Base-by-base conservation (phyloP, 2,113 vertebrate species). In the Epinephelus cyanopodus region DNA sequence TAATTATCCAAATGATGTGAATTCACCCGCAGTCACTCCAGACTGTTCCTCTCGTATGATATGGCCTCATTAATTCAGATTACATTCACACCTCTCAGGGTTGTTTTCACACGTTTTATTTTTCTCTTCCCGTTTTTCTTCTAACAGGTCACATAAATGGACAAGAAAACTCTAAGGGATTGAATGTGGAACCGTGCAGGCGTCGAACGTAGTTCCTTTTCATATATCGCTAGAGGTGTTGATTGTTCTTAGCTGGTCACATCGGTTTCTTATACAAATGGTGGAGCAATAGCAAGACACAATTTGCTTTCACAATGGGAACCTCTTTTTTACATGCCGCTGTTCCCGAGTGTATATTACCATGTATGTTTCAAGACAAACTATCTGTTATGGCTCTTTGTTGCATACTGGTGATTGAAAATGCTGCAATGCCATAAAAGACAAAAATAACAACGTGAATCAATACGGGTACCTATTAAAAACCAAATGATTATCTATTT, bases 61-160 rank as follows among this genome's bases (percentile, higher is more conserved):
- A 79, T 70, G 74, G 89, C 92, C 90, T 95, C 92, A 95, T 95
- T 95, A 93, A 92, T 92, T 95, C 93, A 78, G 65, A 95, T 94
- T 92, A 91, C 62, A 90, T 95, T 95, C 87, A 92, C 92, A 94
- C 89, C 90, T 93, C 85, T 90, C 89, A 84, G 48, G 74, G 75
- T 83, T 90, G 76, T 90, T 92, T 91, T 95, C 87, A 87, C 92
- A 87, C 83, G 0, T 89, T 85, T 81, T 79, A 42, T 66, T 65
- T 64, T 65, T n/a, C 5, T 77, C 7, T 56, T 45, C 9, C 42
- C 42, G 17, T 61, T 78, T 63, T 56, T 8, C 14, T 23, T 71
- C 25, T 87, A 63, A 88, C 68, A 83, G 79, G 85, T 87, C 82
- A 89, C 63, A 83, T 21, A 47, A 64, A 88, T 45, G 56, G 68